Conservation (phyloP, 2,888 invertebrate genomes). For the Idaea straminata region DNA sequence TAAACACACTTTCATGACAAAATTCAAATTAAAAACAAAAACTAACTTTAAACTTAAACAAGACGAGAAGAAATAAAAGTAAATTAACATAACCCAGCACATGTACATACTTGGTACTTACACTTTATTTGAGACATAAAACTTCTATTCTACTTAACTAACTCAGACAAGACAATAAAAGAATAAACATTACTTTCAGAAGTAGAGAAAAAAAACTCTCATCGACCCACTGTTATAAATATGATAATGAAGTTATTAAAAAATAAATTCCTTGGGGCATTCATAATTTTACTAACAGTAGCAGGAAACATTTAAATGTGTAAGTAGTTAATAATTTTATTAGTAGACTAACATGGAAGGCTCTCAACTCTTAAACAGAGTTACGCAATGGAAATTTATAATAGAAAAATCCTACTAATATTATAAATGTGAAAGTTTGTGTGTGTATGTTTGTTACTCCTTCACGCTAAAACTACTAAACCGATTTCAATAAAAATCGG, state of each 20-base stretch:
- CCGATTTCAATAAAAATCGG: too few species aligned
- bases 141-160: conserved; percentile 23
- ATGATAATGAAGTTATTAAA: conserved; percentile 66
- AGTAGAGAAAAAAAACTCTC: conserved; percentile 24
- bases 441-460: too few species aligned
- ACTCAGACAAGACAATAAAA: conserved; percentile 29
- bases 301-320: conserved; percentile 70
- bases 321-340: conserved; percentile 73
- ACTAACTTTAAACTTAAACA: neutral
- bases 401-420: too few species aligned
- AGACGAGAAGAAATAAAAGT: neutral
- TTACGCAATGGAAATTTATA: conserved; percentile 30
- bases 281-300: conserved; percentile 62
- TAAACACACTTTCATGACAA: neutral
- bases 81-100: neutral
- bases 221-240: conserved; percentile 50
- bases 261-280: conserved; percentile 58
- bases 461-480: too few species aligned
- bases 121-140: conserved; percentile 10
- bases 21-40: neutral
- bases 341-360: conserved; percentile 31
- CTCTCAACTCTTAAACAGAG: conserved; percentile 33
- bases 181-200: conserved; percentile 31
- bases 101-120: neutral
- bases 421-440: too few species aligned